Evolutionary conservation across 2,113 vertebrate genomes (phyloP).

Genomic region (Sapayoa aenigma): DNA sequence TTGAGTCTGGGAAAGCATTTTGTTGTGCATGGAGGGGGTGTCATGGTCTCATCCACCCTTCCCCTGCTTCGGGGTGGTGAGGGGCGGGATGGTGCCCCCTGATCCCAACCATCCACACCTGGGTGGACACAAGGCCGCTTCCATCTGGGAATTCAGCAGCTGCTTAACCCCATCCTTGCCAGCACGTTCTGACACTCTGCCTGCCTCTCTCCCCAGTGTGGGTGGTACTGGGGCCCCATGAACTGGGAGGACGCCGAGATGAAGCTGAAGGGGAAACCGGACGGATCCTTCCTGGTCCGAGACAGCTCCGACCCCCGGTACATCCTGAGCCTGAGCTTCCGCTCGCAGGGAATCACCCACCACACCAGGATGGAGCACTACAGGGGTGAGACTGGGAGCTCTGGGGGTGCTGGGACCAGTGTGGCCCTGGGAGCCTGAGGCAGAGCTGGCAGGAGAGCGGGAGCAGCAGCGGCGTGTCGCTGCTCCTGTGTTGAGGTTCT

Average conservation of each 20-base stretch:
- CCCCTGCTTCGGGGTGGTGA: accelerated
- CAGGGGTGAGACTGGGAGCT: constrained; percentile 72
- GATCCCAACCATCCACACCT: accelerated
- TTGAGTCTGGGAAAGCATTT: background rate
- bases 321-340: constrained; percentile 97
- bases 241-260: constrained; percentile 98
- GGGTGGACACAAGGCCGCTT: background rate
- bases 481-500: background rate
- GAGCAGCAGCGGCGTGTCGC: too few relatives aligned
- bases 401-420: background rate
- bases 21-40: accelerated
- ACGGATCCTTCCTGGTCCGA: constrained; percentile 95
- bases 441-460: background rate
- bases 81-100: accelerated
- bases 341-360: constrained; percentile 93
- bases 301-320: constrained; percentile 95
- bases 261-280: constrained; percentile 94
- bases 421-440: too few relatives aligned
- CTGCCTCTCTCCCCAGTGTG: constrained; percentile 74
- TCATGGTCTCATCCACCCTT: too few relatives aligned
- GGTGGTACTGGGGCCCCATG: constrained; percentile 98
- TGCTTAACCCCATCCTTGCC: too few relatives aligned
- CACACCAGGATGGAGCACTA: constrained; percentile 97
- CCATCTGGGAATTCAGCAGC: background rate
- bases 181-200: background rate